Conservation (phyloP, 2,797 vertebrate genomes). For the Periophthalmus magnuspinnatus region DNA sequence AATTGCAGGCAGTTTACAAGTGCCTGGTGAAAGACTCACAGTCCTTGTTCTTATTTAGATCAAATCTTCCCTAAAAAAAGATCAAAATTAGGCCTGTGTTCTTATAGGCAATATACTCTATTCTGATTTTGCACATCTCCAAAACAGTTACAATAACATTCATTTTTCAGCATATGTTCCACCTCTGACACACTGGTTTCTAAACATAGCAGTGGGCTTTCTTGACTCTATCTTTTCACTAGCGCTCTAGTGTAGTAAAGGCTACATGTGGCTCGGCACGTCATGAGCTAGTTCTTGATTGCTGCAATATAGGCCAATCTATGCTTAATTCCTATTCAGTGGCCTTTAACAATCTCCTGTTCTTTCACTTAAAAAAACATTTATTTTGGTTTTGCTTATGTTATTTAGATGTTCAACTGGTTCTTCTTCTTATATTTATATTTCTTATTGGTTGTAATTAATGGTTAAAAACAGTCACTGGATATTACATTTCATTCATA, state of each 20-base stretch:
- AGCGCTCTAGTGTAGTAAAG: constrained; percentile 41
- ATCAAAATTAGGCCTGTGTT: too few species aligned
- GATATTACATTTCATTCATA: background rate
- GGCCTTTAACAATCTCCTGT: constrained; percentile 50
- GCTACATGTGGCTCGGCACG: constrained; percentile 60
- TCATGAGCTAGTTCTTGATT: constrained; percentile 67
- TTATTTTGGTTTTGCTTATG: constrained; percentile 26
- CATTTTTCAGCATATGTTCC: background rate
- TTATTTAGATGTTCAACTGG: constrained; percentile 12
- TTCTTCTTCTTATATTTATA: background rate
- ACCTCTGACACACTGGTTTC: background rate
- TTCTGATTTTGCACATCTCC: too few species aligned
- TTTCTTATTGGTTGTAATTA: background rate
- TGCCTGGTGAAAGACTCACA: too few species aligned
- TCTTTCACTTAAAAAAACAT: constrained; percentile 57
- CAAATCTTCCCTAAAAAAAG: too few species aligned
- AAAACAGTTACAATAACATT: too few species aligned
- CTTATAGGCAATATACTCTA: too few species aligned
- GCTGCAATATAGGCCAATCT: constrained; percentile 80
- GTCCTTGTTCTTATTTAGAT: too few species aligned
- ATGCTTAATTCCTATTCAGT: constrained; percentile 77
- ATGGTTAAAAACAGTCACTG: background rate
- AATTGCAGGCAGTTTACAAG: too few species aligned
- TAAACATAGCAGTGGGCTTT: background rate
- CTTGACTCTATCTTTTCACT: constrained; percentile 22